Conservation (phyloP, 1,140 invertebrate species). For the Drosophila busckii region DNA sequence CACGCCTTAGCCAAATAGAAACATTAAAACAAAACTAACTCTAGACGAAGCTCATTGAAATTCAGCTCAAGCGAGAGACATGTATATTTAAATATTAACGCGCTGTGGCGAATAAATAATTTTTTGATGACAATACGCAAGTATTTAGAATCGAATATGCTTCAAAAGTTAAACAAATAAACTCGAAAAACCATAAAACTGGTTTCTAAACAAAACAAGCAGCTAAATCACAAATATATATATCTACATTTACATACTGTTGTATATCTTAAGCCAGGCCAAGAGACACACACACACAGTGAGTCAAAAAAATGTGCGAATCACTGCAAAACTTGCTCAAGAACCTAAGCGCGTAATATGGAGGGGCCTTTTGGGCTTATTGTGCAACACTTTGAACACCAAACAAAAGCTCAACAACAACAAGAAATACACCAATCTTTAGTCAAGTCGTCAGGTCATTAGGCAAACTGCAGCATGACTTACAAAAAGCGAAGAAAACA, state of each 20-base stretch:
- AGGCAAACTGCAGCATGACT: constrained; percentile 69
- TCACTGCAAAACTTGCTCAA: constrained; percentile 18
- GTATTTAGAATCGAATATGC: constrained; percentile 24
- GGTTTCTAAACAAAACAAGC: constrained; percentile 33
- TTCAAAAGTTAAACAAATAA: constrained; percentile 37
- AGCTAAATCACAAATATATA: constrained; percentile 14
- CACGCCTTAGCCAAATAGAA: too few species aligned
- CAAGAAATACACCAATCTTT: too few species aligned
- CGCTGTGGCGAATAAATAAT: not conserved
- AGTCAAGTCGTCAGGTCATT: constrained; percentile 63
- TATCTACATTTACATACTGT: constrained; percentile 9
- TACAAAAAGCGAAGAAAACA: constrained; percentile 36
- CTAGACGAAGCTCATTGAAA: constrained; percentile 20
- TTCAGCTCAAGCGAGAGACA: constrained; percentile 26
- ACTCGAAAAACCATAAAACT: constrained; percentile 25
- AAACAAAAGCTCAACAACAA: constrained; percentile 27
- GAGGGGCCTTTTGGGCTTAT: constrained; percentile 27
- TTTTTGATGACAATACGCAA: constrained; percentile 33
- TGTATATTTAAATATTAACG: constrained; percentile 48
- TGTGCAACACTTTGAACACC: constrained; percentile 38
- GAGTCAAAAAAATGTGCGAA: constrained; percentile 32
- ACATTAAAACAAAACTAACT: too few species aligned
- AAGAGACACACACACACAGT: constrained; percentile 24
- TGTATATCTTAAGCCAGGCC: too few species aligned
- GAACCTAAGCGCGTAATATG: constrained; percentile 15